Percentiles rank a stretch among this genome's conserved stretches.
Evolutionary conservation across 2,888 invertebrate genomes (phyloP).

Genomic region (Archips xylosteana): DNA sequence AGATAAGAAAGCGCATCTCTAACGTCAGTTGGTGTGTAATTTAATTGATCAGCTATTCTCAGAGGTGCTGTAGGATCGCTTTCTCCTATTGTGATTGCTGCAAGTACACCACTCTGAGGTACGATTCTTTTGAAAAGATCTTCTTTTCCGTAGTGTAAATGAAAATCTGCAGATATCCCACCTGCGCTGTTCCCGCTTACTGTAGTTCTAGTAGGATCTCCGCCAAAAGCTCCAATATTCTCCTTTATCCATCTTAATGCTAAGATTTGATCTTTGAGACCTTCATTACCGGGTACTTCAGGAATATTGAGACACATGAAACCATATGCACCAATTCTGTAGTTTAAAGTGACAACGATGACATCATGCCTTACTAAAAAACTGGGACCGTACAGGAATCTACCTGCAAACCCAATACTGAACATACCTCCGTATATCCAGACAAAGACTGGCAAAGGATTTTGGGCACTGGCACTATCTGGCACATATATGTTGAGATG

Average conservation of each 20-base stretch:
- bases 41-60: slow-evolving; percentile 19
- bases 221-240: slow-evolving; percentile 42
- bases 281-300: slow-evolving; percentile 42
- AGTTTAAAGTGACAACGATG: slow-evolving; percentile 54
- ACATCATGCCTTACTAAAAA: slow-evolving; percentile 60
- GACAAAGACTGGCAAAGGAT: slow-evolving; percentile 62
- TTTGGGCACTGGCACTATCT: slow-evolving; percentile 46
- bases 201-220: slow-evolving; percentile 37
- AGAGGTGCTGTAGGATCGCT: slow-evolving; percentile 12
- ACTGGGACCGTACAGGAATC: slow-evolving; percentile 56
- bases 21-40: slow-evolving; percentile 1
- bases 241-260: slow-evolving; percentile 41
- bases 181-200: slow-evolving; percentile 43
- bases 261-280: slow-evolving; percentile 42
- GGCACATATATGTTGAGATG: slow-evolving; percentile 87
- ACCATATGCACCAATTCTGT: slow-evolving; percentile 39
- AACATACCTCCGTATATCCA: slow-evolving; percentile 74
- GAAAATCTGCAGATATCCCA: slow-evolving; percentile 12
- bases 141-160: slow-evolving; percentile 16
- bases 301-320: slow-evolving; percentile 39
- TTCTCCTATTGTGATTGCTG: background rate
- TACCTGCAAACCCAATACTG: slow-evolving; percentile 57
- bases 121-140: slow-evolving; percentile 31
- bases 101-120: slow-evolving; percentile 26
- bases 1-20: slow-evolving; percentile 20